Evolutionary conservation across 2,113 vertebrate genomes (phyloP), one percentile per base, ranked within the genome.

Genomic region (Phainopepla nitens): DNA sequence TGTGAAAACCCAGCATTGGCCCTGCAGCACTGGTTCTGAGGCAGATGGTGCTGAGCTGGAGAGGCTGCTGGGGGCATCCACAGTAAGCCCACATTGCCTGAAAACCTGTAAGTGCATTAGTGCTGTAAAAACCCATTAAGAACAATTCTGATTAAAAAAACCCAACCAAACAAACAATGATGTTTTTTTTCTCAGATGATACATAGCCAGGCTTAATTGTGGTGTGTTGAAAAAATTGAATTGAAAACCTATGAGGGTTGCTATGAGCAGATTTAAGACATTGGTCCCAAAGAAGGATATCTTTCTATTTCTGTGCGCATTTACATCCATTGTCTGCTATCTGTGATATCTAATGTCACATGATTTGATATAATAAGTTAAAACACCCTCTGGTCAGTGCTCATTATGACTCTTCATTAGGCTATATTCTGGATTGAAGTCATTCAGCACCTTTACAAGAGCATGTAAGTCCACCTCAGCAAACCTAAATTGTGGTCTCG

Each of bases 31-130:
- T 0, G 1, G 10, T 10, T 56, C 16, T 3, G 4, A 44, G 33
- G 58, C 15, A 73, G 31, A 24, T 2, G 0, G 2, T 28, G 10
- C 49, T 0, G 0, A 29, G 47, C 25, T 70, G 50, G 23, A 58
- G 36, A 70, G 31, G n/a, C 15, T 83, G 68, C 45, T 81, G n/a
- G n/a, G 53, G 29, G 5, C 44, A 62, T 44, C 6, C 53, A 49
- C 45, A 28, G 56, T 69, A 75, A 1, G 0, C 7, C 39, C 23
- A 29, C 19, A 1, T 27, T 89, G 33, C n/a, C 47, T 85, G 79
- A 58, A 89, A 87, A 56, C 3, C 3, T 65, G 1, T 42, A 49
- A 86, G 42, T 44, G 41, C 12, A 50, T 65, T 60, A 50, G 10
- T 27, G 24, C 76, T 84, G 75, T 50, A n/a, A 45, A 82, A 93